These are phyloP conservation scores for Oophaga sylvatica DNA, from an alignment of 2,797 vertebrate genomes.

Conservation along the genomic window DNA sequence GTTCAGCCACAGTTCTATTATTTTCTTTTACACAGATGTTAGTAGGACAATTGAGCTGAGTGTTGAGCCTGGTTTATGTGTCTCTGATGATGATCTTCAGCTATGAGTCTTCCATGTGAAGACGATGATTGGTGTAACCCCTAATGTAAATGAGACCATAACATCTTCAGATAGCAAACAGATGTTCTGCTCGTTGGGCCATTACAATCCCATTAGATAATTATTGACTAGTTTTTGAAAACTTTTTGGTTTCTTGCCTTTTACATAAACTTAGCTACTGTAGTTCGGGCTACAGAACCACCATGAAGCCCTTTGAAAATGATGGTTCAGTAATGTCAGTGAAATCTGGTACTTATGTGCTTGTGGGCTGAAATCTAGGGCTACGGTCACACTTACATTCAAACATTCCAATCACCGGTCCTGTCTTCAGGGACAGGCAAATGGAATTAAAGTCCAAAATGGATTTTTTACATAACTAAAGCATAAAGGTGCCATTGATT, in stretches of 20 bases:
- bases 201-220: background rate
- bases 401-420: too few species aligned
- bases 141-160: conserved; percentile 15
- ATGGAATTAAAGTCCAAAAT: too few species aligned
- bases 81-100: conserved; percentile 31
- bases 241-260: background rate
- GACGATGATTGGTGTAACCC: background rate
- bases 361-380: background rate
- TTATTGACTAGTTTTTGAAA: background rate
- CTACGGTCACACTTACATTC: too few species aligned
- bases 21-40: conserved; percentile 38
- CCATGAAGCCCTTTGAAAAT: background rate
- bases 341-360: background rate
- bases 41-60: conserved; percentile 6
- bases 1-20: conserved; percentile 34
- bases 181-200: background rate
- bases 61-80: background rate
- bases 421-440: too few species aligned
- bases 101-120: conserved; percentile 11
- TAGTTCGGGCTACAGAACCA: background rate
- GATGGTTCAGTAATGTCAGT: background rate
- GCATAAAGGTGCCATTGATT: too few species aligned
- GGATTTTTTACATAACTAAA: too few species aligned
- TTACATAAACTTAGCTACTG: background rate
- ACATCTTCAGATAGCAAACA: background rate